Conservation (phyloP, 2,113 vertebrate species). For the Tragulus kanchil region DNA sequence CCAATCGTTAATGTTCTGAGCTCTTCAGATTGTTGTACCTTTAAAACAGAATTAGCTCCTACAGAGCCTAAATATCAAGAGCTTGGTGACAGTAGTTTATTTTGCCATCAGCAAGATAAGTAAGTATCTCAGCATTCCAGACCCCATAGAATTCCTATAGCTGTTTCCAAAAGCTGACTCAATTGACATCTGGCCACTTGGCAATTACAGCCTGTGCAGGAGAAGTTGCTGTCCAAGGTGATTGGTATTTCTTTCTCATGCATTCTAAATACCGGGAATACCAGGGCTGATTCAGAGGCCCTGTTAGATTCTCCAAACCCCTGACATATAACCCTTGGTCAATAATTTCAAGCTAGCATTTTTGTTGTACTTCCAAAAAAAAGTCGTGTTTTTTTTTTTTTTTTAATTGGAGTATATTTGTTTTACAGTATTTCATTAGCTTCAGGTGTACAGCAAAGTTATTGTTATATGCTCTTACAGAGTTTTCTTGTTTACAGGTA, state of each 20-base stretch:
- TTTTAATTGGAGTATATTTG: too few relatives aligned
- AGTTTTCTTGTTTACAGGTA: too few relatives aligned
- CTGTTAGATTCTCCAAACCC: conserved; percentile 11
- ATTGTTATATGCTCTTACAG: too few relatives aligned
- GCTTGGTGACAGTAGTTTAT: conserved; percentile 14
- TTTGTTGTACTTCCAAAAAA: neutral
- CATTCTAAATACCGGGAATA: conserved; percentile 48
- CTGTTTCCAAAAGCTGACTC: neutral
- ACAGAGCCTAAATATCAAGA: neutral
- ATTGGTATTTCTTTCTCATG: conserved; percentile 27
- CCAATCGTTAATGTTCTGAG: neutral
- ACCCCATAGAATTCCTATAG: conserved; percentile 49
- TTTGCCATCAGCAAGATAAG: conserved; percentile 51
- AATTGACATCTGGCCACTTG: conserved; percentile 49
- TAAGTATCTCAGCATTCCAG: conserved; percentile 60
- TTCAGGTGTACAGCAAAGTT: too few relatives aligned
- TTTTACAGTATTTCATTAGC: too few relatives aligned
- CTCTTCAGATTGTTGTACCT: neutral
- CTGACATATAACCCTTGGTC: conserved; percentile 12
- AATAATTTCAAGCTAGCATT: conserved; percentile 49
- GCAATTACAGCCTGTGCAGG: neutral
- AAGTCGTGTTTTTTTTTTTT: too few relatives aligned
- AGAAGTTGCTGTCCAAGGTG: neutral
- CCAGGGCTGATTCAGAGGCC: neutral
- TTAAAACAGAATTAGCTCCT: conserved; percentile 60